Conservation (phyloP, 2,113 vertebrate species). For the Hymenochirus boettgeri region DNA sequence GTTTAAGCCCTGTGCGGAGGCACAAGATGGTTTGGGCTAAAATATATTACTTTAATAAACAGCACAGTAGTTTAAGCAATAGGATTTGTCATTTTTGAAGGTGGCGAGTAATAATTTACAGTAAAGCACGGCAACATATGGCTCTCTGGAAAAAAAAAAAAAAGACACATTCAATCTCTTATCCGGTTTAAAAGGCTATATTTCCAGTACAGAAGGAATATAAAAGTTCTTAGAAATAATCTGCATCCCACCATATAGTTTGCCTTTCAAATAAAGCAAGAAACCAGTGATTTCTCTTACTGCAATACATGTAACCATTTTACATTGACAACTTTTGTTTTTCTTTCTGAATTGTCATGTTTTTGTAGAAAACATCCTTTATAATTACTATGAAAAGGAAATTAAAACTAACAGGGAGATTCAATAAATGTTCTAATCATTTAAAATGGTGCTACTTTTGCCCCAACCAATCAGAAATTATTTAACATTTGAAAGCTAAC, state of each 20-base stretch:
- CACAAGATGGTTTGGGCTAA: not conserved
- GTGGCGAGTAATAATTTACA: constrained; percentile 3
- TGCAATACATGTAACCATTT: no score
- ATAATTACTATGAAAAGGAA: no score
- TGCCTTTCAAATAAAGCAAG: no score
- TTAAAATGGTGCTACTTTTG: no score
- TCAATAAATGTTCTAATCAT: no score
- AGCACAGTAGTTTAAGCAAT: not conserved
- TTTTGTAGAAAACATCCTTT: no score
- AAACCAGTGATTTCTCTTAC: no score
- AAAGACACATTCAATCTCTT: not conserved
- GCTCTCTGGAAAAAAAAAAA: not conserved
- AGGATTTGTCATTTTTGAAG: constrained; percentile 14
- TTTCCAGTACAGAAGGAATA: not conserved
- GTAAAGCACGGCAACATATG: not conserved
- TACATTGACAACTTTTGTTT: no score
- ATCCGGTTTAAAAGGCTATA: not conserved
- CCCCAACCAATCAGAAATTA: no score
- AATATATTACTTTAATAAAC: constrained; percentile 25
- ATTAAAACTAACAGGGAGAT: no score
- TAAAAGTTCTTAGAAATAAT: not conserved
- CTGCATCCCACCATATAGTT: not conserved
- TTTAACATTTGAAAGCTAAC: no score
- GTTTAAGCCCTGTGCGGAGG: not conserved
- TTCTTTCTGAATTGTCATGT: no score